phyloP scores from a whole-genome alignment of 2,888 invertebrate species.

The Dasypolia templi region DNA sequence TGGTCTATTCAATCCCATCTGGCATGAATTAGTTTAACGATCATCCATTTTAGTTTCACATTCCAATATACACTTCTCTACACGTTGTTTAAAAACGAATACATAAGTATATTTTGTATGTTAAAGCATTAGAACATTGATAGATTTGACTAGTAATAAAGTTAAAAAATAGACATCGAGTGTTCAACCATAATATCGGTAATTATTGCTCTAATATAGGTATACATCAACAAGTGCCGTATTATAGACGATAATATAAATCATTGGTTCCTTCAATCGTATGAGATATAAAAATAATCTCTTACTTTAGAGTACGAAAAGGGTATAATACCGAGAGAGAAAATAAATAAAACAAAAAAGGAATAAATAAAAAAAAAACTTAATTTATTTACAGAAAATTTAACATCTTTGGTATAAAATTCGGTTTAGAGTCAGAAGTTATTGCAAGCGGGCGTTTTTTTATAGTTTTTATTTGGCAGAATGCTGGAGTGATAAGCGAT shows the following conservation, averaged over 20 bases:
- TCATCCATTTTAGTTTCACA: background rate
- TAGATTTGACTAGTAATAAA: constrained; percentile 78
- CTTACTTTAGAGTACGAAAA: constrained; percentile 57
- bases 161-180: constrained; percentile 86
- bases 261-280: constrained; percentile 77
- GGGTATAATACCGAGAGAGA: constrained; percentile 55
- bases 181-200: constrained; percentile 80
- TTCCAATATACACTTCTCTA: constrained; percentile 38
- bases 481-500: constrained; percentile 81
- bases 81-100: constrained; percentile 62
- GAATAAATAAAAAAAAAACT: constrained; percentile 67
- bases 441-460: constrained; percentile 78
- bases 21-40: background rate
- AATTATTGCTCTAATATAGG: constrained; percentile 86
- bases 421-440: constrained; percentile 61
- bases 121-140: constrained; percentile 79
- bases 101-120: constrained; percentile 70
- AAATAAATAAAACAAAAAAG: constrained; percentile 70
- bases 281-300: constrained; percentile 64
- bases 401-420: constrained; percentile 76
- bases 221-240: constrained; percentile 82
- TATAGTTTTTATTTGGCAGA: constrained; percentile 68
- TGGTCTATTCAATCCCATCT: constrained; percentile 14
- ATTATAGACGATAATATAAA: constrained; percentile 72
- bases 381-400: constrained; percentile 81